Base-by-base conservation (phyloP, 2,888 invertebrate genomes). In the Plusia festucae region DNA sequence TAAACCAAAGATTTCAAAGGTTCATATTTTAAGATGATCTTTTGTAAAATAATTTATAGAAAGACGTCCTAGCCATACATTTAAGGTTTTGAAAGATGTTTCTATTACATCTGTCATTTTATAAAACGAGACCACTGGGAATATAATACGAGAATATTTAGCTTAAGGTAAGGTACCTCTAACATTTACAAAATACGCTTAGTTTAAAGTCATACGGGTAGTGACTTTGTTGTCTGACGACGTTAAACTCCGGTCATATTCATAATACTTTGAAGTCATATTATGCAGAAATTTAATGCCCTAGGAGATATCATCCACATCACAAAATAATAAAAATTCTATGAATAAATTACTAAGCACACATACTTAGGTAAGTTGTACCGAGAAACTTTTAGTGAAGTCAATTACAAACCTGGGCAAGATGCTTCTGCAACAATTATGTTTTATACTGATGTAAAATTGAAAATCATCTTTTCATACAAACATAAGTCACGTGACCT, bases 161-260 rank as follows among this genome's bases (percentile, higher is more conserved):
- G 16, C 18, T 46, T n/a, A n/a, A 1, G 27, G 30, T 11, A 3
- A 3, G 46, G 18, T 20, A 49, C 46, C 11, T n/a, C n/a, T 20
- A 20, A 20, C 20, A 20, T 46, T 13, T 11, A 49, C 20, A 49
- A 51, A 53, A 57, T 57, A 63, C 18, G 46, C 18, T 20, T 49
- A 46, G 18, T 18, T 16, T 46, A 11, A 40, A 20, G 46, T 2
- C 46, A 49, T 18, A 46, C 16, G 46, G 46, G 18, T 20, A 20
- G 18, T 20, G 46, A 49, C 46, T 20, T 49, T 49, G 46, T 49
- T 49, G 46, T 18, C 20, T 13, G 46, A 40, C 4, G 40, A 49
- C 20, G 11, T 49, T 49, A 49, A 49, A 49, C 46, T 18, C 7
- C 46, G 46, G 11, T 20, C 46, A 49, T 20, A 49, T 49, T 49